Evolutionary conservation across 2,888 invertebrate species (phyloP).

Genomic region (Lapara coniferarum): DNA sequence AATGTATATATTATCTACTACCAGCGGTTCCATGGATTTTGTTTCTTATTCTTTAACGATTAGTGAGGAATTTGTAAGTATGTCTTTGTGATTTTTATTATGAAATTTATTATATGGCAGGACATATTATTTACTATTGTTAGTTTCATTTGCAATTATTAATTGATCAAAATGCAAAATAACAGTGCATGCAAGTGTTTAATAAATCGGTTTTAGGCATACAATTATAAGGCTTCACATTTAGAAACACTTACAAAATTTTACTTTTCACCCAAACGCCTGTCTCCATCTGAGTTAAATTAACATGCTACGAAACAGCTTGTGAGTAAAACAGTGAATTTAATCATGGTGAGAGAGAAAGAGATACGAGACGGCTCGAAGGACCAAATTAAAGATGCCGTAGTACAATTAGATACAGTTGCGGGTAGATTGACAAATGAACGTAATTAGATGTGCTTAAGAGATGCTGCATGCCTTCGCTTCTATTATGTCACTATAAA

Average conservation of each 20-base stretch:
- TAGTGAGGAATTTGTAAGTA: too few species aligned
- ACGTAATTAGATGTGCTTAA: conserved; percentile 25
- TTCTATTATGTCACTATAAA: conserved; percentile 17
- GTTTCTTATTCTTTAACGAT: too few species aligned
- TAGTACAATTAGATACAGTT: conserved; percentile 8
- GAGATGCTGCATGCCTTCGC: conserved; percentile 7
- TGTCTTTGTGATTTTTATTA: too few species aligned
- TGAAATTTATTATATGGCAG: too few species aligned
- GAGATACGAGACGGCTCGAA: conserved; percentile 8
- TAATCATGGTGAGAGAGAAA: not conserved
- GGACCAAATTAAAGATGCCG: conserved; percentile 17
- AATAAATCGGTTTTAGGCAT: not conserved
- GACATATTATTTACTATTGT: too few species aligned
- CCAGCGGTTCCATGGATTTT: too few species aligned
- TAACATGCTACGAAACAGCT: not conserved
- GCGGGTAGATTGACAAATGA: conserved; percentile 27
- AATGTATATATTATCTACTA: too few species aligned
- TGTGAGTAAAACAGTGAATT: not conserved
- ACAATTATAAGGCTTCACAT: not conserved
- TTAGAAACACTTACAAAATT: not conserved
- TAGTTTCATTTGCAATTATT: too few species aligned
- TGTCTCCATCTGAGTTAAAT: not conserved
- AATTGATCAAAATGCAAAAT: too few species aligned
- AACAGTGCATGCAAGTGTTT: too few species aligned
- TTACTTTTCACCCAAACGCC: not conserved